Evolutionary conservation across 2,888 invertebrate genomes (phyloP).

Genomic region (Cephus spinipes): DNA sequence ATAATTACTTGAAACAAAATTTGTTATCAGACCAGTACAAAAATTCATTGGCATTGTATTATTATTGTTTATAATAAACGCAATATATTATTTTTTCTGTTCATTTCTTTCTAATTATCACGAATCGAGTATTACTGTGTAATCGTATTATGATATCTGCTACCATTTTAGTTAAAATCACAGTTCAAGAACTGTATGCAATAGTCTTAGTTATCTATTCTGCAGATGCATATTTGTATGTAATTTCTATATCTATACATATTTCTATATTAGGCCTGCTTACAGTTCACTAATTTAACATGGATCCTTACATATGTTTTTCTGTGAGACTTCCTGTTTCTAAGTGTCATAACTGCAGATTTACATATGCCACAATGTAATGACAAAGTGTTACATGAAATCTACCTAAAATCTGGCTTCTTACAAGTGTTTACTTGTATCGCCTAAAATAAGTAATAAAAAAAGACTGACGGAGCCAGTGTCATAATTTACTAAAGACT

Average conservation of each 20-base stretch:
- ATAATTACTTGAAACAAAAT: background rate
- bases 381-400: background rate
- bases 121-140: background rate
- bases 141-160: background rate
- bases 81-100: background rate
- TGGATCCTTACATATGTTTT: background rate
- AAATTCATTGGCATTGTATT: conserved; percentile 13
- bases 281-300: background rate
- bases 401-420: background rate
- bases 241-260: background rate
- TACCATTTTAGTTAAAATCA: background rate
- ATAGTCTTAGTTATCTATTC: background rate
- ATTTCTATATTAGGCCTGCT: background rate
- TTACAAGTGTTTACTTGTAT: background rate
- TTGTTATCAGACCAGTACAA: conserved; percentile 27
- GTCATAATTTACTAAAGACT: background rate
- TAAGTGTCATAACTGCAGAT: background rate
- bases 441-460: background rate
- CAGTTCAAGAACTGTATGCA: background rate
- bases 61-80: conserved; percentile 10
- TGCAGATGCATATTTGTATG: background rate
- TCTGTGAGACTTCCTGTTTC: background rate
- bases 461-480: background rate
- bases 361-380: background rate
- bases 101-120: conserved; percentile 17